These are phyloP conservation scores for Varanus komodoensis DNA, from an alignment of 2,113 vertebrate genomes.

Conservation along the genomic window DNA sequence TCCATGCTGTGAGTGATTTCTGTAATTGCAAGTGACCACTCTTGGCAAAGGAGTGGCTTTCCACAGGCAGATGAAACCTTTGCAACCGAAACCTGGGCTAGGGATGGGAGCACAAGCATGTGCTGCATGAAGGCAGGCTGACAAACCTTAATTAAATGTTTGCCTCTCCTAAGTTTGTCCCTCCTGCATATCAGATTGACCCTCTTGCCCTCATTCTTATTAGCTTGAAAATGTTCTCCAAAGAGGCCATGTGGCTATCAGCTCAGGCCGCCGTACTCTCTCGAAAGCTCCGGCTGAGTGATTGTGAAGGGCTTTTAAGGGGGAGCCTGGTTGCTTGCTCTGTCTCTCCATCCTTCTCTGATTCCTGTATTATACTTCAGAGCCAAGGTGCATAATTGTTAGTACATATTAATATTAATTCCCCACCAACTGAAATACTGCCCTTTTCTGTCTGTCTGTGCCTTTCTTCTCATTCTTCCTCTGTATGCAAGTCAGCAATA, in stretches of 20 bases:
- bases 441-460: rapidly evolving
- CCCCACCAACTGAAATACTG: neutral
- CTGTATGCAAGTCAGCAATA: neutral
- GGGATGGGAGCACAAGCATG: neutral
- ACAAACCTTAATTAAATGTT: conserved; percentile 35
- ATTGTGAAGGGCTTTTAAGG: neutral
- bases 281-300: neutral
- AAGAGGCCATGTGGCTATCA: neutral
- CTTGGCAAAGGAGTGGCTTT: neutral
- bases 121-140: neutral
- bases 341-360: rapidly evolving
- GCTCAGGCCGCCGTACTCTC: neutral
- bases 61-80: neutral
- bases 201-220: conserved; percentile 16
- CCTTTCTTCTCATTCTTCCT: neutral
- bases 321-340: neutral
- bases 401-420: neutral
- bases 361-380: neutral
- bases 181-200: conserved; percentile 27
- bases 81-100: neutral
- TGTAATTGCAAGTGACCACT: neutral
- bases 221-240: neutral
- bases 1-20: neutral
- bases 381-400: neutral
- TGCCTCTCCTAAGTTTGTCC: conserved; percentile 9